Evolutionary conservation across 2,113 vertebrate genomes (phyloP), one percentile per base, ranked within the genome.

Genomic region (Periophthalmodon schlosseri): DNA sequence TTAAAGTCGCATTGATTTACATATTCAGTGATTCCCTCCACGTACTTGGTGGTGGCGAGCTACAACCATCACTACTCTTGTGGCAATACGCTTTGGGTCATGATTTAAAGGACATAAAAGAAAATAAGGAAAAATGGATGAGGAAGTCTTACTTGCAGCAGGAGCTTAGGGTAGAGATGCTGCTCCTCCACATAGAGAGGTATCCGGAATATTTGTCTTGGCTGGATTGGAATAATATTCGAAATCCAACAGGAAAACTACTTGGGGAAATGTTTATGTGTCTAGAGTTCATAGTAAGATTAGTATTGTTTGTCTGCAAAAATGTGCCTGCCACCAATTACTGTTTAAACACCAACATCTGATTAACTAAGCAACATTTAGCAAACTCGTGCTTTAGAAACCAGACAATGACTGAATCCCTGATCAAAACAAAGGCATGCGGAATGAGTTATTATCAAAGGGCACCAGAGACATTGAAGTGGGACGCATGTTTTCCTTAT

Each of bases 341-440:
- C 20, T 56, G 7, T n/a, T 21, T 21, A 56, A 56, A n/a, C 5
- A n/a, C 8, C 57, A 28, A 14, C 23, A 36, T 33, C 33, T 64
- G 52, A 16, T 28, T 28, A 28, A 28, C 12, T 33, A n/a, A 65
- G 2, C 16, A 65, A 39, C 34, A 36, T 65, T 18, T 39, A 20
- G 10, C 34, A 39, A n/a, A 36, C 14, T n/a, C 20, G 16, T 36
- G 34, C 33, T 34, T 39, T 65, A 65, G 18, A 39, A 34, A 63
- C 23, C 57, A 63, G 24, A 34, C 60, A 63, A 24, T 23, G 20
- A 39, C 63, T 65, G 34, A 49, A 54, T 56, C 39, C 24, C 8
- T 18, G 77, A 71, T 77, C 44, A 56, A 78, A 85, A 80, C 67
- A 72, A 34, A 50, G 44, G 54, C 69, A 57, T 68, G 71, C 66